Base-by-base conservation (phyloP, 2,888 invertebrate genomes). In the Sarcophaga subvicina region DNA sequence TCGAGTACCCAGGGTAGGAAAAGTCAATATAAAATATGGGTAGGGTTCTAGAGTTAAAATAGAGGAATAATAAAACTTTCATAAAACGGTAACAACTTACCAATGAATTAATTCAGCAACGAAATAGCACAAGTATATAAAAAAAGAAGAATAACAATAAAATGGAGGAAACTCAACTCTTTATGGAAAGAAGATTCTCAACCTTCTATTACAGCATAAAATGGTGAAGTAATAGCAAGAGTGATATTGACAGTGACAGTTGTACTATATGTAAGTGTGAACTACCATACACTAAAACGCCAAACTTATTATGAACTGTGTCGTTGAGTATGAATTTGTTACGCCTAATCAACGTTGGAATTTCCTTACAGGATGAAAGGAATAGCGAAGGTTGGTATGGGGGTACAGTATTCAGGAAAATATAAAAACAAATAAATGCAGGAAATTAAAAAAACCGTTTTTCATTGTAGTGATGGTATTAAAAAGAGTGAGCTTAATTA, bases 261-360 rank as follows among this genome's bases (percentile, higher is more conserved):
- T 49, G 49, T 49, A 49, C 14, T n/a, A n/a, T n/a, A n/a, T n/a
- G n/a, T n/a, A 49, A 49, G 49, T 49, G 49, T 49, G 4, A 49
- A 49, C 3, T 49, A 14, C 66, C 14, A 66, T 27, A n/a, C 66
- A 37, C 11, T 67, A 4, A 27, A 47, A 37, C 11, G 45, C 20
- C 63, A 49, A 11, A 22, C 27, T 72, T 27, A 22, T 62, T 76
- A 59, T 80, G 20, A 45, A 25, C 37, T 63, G 66, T 67, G 71
- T 76, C 49, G 60, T 47, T 66, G 69, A 75, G 82, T 75, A 78
- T 81, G 82, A 76, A 64, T 37, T 37, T 79, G 77, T 83, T 78
- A 83, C 54, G 80, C 82, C 86, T 88, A 86, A 86, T 86, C 84
- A 88, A 83, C 78, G 79, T 76, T 22, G 22, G 71, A 88, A 86